Evolutionary conservation across 2,888 invertebrate genomes (phyloP).

Genomic region (Nephrocerus scutellatus): DNA sequence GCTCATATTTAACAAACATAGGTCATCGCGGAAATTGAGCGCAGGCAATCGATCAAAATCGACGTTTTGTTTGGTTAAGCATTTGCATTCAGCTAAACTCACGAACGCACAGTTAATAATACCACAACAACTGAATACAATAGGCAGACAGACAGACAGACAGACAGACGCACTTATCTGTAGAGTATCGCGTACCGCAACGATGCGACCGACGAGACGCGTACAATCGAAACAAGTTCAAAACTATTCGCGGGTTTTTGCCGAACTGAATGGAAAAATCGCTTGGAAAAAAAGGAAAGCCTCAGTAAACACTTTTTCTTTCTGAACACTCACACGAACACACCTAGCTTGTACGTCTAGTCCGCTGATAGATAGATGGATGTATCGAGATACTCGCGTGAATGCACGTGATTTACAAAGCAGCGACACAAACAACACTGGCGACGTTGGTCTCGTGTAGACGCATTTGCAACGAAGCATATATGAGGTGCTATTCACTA

Average conservation of each 20-base stretch:
- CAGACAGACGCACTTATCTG: constrained; percentile 11
- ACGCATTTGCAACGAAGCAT: neutral
- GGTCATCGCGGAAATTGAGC: constrained; percentile 44
- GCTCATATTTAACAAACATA: constrained; percentile 35
- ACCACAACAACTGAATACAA: constrained; percentile 2
- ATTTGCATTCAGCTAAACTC: constrained; percentile 2
- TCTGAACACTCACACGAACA: constrained; percentile 6
- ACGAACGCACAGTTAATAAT: constrained; percentile 6
- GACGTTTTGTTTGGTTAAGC: constrained; percentile 21
- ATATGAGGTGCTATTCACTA: neutral
- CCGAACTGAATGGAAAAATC: constrained; percentile 37
- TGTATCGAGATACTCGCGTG: too few relatives aligned
- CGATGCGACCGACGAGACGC: constrained; percentile 5
- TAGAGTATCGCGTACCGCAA: constrained; percentile 11
- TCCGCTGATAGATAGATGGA: too few relatives aligned
- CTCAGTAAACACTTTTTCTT: constrained; percentile 9
- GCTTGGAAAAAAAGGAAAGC: constrained; percentile 33
- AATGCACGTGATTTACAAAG: too few relatives aligned
- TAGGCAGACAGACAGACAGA: neutral
- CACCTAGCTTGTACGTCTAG: too few relatives aligned
- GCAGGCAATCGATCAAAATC: constrained; percentile 43
- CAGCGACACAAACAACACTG: too few relatives aligned
- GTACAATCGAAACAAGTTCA: constrained; percentile 32
- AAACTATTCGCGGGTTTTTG: constrained; percentile 38
- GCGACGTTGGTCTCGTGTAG: too few relatives aligned